phyloP scores from a whole-genome alignment of 2,797 vertebrate species.

The Rousettus madagascariensis region DNA sequence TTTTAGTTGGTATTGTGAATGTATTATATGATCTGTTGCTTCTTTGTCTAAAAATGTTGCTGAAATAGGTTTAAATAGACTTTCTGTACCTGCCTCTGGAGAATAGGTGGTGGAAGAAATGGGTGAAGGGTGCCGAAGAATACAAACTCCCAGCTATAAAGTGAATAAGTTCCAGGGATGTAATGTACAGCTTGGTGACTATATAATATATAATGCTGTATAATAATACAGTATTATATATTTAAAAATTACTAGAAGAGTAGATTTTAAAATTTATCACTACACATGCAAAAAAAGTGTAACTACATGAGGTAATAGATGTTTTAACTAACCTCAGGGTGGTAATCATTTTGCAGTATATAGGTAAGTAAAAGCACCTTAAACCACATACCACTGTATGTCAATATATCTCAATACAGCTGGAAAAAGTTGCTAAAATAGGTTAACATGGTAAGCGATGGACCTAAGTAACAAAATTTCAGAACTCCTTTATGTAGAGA shows the following conservation, averaged over 20 bases:
- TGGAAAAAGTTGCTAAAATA: not conserved
- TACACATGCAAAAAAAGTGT: not conserved
- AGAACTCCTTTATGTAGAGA: constrained; percentile 53
- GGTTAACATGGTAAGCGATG: constrained; percentile 38
- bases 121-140: not conserved
- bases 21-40: constrained; percentile 20
- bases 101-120: not conserved
- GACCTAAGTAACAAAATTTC: constrained; percentile 69
- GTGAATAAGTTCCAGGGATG: not conserved
- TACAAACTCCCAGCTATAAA: not conserved
- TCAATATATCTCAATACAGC: not conserved
- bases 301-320: not conserved
- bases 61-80: not conserved
- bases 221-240: not conserved
- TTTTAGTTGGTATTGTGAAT: constrained; percentile 55
- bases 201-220: not conserved
- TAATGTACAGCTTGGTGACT: not conserved
- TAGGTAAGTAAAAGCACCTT: not conserved
- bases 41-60: constrained; percentile 45
- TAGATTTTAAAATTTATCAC: not conserved
- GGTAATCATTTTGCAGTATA: not conserved
- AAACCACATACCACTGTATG: not conserved
- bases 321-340: not conserved
- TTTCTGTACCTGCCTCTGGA: not conserved
- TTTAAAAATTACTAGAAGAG: not conserved